Conservation (phyloP, 2,888 invertebrate genomes). For the Ochlodes sylvanus region DNA sequence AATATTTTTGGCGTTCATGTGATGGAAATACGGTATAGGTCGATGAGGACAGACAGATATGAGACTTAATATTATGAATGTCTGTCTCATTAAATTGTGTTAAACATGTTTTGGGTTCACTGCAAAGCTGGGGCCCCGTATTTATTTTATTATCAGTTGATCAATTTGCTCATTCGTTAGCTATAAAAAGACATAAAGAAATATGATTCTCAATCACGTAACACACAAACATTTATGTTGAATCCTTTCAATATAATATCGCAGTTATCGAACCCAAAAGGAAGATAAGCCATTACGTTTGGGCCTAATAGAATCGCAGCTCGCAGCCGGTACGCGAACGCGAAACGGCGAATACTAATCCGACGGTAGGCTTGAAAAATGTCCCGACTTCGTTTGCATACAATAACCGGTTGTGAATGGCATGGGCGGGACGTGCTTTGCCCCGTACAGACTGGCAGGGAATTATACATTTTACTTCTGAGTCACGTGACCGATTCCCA, state of each 20-base stretch:
- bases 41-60: too few species aligned
- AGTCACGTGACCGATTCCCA: conserved; percentile 71
- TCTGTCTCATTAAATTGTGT: too few species aligned
- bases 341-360: conserved; percentile 54
- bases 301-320: conserved; percentile 41
- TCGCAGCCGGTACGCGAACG: conserved; percentile 47
- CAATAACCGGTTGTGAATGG: conserved; percentile 75
- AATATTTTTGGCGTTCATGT: too few species aligned
- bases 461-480: conserved; percentile 60
- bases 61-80: too few species aligned
- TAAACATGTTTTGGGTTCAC: too few species aligned
- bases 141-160: too few species aligned
- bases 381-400: conserved; percentile 74
- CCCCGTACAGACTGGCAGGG: conserved; percentile 49
- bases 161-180: too few species aligned
- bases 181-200: background rate
- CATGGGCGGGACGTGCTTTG: conserved; percentile 56
- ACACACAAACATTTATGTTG: background rate
- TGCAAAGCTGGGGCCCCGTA: too few species aligned
- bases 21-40: too few species aligned
- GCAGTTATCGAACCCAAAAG: conserved; percentile 14
- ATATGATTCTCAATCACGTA: background rate
- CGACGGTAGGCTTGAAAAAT: conserved; percentile 59
- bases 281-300: conserved; percentile 25
- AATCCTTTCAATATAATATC: conserved; percentile 17